These are phyloP conservation scores for Drosophila pruinosa DNA, from an alignment of 1,140 invertebrate genomes.

Conservation along the genomic window DNA sequence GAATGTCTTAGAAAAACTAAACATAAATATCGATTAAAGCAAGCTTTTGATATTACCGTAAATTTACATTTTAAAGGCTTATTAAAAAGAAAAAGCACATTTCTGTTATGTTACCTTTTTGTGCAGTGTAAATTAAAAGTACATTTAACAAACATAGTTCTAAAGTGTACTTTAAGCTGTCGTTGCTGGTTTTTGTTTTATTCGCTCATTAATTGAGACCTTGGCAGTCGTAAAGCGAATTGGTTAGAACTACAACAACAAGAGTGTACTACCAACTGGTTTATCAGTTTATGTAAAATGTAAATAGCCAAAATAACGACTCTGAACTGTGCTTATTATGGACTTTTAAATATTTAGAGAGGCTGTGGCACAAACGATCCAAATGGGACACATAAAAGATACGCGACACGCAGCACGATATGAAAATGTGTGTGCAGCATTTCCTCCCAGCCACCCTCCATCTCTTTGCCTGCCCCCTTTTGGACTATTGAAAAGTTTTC, in stretches of 20 bases:
- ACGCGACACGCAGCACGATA: slow-evolving; percentile 17
- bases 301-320: slow-evolving; percentile 60
- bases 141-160: slow-evolving; percentile 7
- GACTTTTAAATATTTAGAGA: slow-evolving; percentile 63
- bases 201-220: slow-evolving; percentile 49
- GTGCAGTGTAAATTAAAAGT: too few relatives aligned
- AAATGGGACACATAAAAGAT: slow-evolving; percentile 67
- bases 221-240: slow-evolving; percentile 1
- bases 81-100: background rate
- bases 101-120: background rate
- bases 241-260: background rate
- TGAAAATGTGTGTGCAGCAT: slow-evolving; percentile 8
- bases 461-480: background rate
- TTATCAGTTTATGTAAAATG: slow-evolving; percentile 55
- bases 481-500: slow-evolving; percentile 61
- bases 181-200: slow-evolving; percentile 2
- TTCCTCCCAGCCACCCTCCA: background rate
- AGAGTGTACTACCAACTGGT: slow-evolving; percentile 27
- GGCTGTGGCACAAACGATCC: slow-evolving; percentile 45
- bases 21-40: background rate
- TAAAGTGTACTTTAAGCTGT: slow-evolving; percentile 1
- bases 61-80: background rate
- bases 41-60: background rate
- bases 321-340: slow-evolving; percentile 57
- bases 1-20: background rate